Evolutionary conservation across 2,113 vertebrate species (phyloP), one percentile per base, ranked within the genome.

Genomic region (Paedocypris sp.): DNA sequence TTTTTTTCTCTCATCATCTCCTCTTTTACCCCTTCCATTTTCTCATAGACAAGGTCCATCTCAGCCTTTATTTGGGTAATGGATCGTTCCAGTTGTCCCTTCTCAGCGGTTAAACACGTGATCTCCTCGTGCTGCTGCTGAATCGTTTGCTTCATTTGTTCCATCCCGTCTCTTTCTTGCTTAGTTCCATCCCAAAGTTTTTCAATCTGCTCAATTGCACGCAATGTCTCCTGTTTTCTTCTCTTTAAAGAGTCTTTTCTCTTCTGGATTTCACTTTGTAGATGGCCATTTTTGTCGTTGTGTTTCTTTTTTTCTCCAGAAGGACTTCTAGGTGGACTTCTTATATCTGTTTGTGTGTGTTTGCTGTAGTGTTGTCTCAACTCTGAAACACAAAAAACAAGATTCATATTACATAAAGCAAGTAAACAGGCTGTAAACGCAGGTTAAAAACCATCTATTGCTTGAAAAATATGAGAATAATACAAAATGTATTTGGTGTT

Each of bases 161-260:
- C 60, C 6, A 38, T 68, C 57, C 76, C 62, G 56, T 45, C 36
- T 57, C 26, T 72, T 4, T 79, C 57, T 66, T 38, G 73, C 49
- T 76, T 65, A 47, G 64, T 68, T 16, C 67, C 68, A 33, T 80
- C 66, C 71, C 61, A 75, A 4, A 77, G 47, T 53, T 74, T 61
- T 53, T 72, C 60, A 13, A 76, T 69, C 10, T 81, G 79, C 7
- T 75, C 70, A 9, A 77, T 57, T 22, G 74, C 33, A 54, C 66
- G 62, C 41, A 50, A 56, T 26, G 64, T 74, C 5, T 78, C 39
- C 31, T 71, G 45, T 60, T 51, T 75, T 60, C 72, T 67, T 53
- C 58, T 77, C 54, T 64, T 63, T 13, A 82, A 48, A 2, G 12
- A 51, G 16, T 73, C 76, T 49, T 22, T 80, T 65, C 63, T 78